Percentiles rank a stretch among this genome's conserved stretches.
Evolutionary conservation across 2,113 vertebrate genomes (phyloP).

Genomic region (Patagioenas fasciata): DNA sequence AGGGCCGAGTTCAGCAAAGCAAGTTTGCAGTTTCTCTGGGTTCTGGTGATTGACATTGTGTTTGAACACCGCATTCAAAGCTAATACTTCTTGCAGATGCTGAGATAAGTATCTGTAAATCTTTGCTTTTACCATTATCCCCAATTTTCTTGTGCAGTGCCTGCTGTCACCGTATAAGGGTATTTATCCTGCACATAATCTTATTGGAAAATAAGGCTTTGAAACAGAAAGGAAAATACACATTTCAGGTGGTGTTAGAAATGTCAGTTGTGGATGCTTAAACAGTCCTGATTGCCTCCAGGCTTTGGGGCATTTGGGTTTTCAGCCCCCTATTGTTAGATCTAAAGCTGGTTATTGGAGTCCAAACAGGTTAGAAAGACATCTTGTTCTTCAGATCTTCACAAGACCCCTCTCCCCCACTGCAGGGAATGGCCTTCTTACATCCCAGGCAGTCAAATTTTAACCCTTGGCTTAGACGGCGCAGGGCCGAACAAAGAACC

Average conservation of each 20-base stretch:
- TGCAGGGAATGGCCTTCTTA: neutral
- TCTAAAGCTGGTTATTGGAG: conserved; percentile 60
- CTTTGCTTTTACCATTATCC: conserved; percentile 68
- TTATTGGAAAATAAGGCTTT: conserved; percentile 65
- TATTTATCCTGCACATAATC: conserved; percentile 64
- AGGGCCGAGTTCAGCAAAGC: neutral
- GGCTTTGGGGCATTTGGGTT: conserved; percentile 55
- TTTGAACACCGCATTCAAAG: conserved; percentile 55
- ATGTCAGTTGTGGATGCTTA: conserved; percentile 53
- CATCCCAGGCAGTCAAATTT: conserved; percentile 33
- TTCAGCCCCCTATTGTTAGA: conserved; percentile 61
- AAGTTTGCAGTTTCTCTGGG: conserved; percentile 29
- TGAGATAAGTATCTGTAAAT: conserved; percentile 70
- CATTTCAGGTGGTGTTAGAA: conserved; percentile 56
- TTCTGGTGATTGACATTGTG: conserved; percentile 30
- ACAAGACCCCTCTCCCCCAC: conserved; percentile 2
- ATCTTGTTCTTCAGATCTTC: conserved; percentile 45
- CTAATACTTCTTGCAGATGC: conserved; percentile 64
- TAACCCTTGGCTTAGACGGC: conserved; percentile 41
- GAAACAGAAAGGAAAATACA: conserved; percentile 60
- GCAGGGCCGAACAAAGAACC: neutral
- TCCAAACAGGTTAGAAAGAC: conserved; percentile 40
- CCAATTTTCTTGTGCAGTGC: conserved; percentile 66
- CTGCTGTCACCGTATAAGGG: conserved; percentile 55
- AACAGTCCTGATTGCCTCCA: conserved; percentile 56